Evolutionary conservation across 2,888 invertebrate species (phyloP), one percentile per base, ranked within the genome.

Genomic region (Vannuccia rotundouncinata): DNA sequence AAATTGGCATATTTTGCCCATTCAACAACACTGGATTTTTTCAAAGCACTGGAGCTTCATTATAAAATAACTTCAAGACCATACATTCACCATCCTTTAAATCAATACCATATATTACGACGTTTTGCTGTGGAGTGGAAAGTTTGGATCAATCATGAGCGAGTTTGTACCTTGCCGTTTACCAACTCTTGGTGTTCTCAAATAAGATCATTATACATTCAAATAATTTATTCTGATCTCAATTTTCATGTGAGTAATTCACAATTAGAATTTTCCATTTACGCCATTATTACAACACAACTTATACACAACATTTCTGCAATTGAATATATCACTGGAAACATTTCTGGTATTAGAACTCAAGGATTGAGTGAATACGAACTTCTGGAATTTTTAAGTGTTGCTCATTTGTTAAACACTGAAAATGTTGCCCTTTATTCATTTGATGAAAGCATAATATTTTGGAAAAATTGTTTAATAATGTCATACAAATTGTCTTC

Each of bases 21-120:
- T 13, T 17, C 45, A 13, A 5, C 5, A 5, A 17, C 17, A 5
- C 5, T 45, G 5, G 17, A 5, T 17, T 45, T 45, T 45, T 45
- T 45, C 17, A 45, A 83, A 83, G 78, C 85, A 84, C 45, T 45
- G 5, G 45, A 45, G 17, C 45, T 45, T 5, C 45, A 45, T 45
- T 45, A 45, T 45, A 45, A 45, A 73, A 13, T 10, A 10, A 22
- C 74, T 73, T n/a, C 74, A 73, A 73, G n/a, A 22, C 74, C 74
- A 5, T 73, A 73, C 22, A 27, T 27, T 22, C 22, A 73, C 27
- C 74, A 73, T 73, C 74, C 74, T 73, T 22, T 73, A 5, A 27
- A n/a, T 73, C 74, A 73, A 22, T 73, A 73, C n/a, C 22, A 73
- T 73, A 10, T 73, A 22, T 5, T 73, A 10, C 74, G 74, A 73